A percentile compares a stretch with the other conserved stretches of the same genome.
Evolutionary conservation across 2,113 vertebrate species (phyloP).

Genomic region (Sciurus niger): DNA sequence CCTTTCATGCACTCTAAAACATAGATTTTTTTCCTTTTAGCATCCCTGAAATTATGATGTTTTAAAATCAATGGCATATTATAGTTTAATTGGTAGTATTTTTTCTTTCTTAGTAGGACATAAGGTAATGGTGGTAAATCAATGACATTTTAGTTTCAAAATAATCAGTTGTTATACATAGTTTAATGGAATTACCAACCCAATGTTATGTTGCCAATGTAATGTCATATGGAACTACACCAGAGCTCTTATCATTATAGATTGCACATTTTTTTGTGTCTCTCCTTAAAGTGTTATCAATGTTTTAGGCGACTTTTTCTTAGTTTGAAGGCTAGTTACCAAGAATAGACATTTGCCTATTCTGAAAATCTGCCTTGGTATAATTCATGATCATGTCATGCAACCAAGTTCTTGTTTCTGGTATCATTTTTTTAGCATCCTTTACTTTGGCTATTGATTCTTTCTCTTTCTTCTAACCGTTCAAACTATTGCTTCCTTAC

Average conservation of each 20-base stretch:
- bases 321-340: neutral
- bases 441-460: constrained; percentile 25
- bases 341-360: neutral
- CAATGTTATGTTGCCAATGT: neutral
- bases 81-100: neutral
- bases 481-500: neutral
- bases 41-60: neutral
- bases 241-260: neutral
- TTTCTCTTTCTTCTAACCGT: neutral
- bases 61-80: constrained; percentile 20
- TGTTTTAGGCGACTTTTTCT: constrained; percentile 29
- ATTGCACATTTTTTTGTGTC: neutral
- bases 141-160: neutral
- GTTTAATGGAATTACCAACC: constrained; percentile 39
- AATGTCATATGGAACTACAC: neutral
- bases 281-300: neutral
- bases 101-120: constrained; percentile 10
- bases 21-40: neutral
- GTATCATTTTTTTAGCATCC: neutral
- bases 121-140: neutral
- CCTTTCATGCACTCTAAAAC: constrained; percentile 6
- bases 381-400: neutral
- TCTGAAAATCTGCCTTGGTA: neutral
- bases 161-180: neutral
- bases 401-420: neutral